Conservation (phyloP, 2,113 vertebrate species). For the Labeo rohita region DNA sequence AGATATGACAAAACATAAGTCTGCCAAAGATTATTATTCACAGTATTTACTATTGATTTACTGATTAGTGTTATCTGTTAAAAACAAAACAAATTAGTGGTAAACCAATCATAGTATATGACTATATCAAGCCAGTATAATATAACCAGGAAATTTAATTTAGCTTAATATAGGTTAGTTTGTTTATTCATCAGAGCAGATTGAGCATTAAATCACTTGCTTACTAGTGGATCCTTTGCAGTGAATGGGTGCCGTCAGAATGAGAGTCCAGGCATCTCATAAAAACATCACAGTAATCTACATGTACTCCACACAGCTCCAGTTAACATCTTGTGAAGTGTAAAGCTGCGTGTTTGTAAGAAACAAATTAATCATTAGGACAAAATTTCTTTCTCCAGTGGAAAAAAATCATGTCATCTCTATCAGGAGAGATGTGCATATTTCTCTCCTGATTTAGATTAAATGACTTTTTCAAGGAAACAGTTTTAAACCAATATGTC, state of each 20-base stretch:
- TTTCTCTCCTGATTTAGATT: not conserved
- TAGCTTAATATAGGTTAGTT: not conserved
- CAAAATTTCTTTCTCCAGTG: not conserved
- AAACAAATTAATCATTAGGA: not conserved
- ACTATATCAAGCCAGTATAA: not conserved
- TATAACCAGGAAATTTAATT: not conserved
- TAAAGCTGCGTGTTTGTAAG: not conserved
- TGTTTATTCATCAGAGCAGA: not conserved
- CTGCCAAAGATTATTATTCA: not conserved
- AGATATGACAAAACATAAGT: not conserved
- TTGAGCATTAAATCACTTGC: not conserved
- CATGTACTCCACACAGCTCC: not conserved
- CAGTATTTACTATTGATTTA: not conserved
- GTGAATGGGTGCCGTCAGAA: not conserved
- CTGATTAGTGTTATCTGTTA: not conserved
- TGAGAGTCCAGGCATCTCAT: not conserved
- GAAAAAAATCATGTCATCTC: not conserved
- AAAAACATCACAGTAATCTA: not conserved
- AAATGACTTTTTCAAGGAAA: not conserved
- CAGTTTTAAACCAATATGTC: not conserved
- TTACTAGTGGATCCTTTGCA: not conserved
- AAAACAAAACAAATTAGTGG: not conserved
- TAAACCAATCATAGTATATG: not conserved
- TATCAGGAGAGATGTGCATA: not conserved
- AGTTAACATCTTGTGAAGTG: not conserved